Base-by-base conservation (phyloP, 2,797 vertebrate genomes). In the Heterohyrax brucei region DNA sequence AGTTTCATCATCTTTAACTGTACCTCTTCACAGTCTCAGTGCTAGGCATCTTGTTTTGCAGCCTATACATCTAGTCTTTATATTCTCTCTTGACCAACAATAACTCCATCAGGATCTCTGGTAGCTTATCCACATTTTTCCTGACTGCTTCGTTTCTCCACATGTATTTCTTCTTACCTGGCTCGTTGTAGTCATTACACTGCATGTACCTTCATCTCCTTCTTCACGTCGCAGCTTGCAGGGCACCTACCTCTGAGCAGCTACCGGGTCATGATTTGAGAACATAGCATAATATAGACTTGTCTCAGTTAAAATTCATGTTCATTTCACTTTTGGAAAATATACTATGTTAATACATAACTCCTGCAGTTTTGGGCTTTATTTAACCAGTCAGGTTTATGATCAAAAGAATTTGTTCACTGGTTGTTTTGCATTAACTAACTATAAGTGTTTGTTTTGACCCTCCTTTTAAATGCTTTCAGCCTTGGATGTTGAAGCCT, bases 361-460 rank as follows among this genome's bases (percentile, higher is more conserved):
- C 82, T 86, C 59, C 53, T 68, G 8, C 68, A 70, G 33, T 78
- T 80, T 75, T 64, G 50, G 50, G 22, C 48, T 91, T 50, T 81
- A 1, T 82, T 82, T 81, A 94, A 89, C 76, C 44, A 7, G 28
- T 48, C 10, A n/a, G 8, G 93, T 96, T 94, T 96, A 80, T 92
- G 78, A 94, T 92, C 89, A 87, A 94, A 89, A 92, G 76, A 46
- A 53, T 88, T 73, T 72, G 83, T 70, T 88, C 46, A 44, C 77
- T 75, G 2, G 79, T 70, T 90, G 70, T 87, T 94, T 95, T 86
- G 73, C 28, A 79, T 95, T 92, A 95, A 94, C 76, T 87, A 39
- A 64, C 78, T 48, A 93, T 66, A 66, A 1, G 13, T 30, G 18
- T 24, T 79, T 87, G 68, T 22, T 87, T 77, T 93, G 89, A 64